Percentiles rank a stretch among this genome's conserved stretches.
Evolutionary conservation across 2,888 invertebrate species (phyloP).

Genomic region (Oscheius sp.): DNA sequence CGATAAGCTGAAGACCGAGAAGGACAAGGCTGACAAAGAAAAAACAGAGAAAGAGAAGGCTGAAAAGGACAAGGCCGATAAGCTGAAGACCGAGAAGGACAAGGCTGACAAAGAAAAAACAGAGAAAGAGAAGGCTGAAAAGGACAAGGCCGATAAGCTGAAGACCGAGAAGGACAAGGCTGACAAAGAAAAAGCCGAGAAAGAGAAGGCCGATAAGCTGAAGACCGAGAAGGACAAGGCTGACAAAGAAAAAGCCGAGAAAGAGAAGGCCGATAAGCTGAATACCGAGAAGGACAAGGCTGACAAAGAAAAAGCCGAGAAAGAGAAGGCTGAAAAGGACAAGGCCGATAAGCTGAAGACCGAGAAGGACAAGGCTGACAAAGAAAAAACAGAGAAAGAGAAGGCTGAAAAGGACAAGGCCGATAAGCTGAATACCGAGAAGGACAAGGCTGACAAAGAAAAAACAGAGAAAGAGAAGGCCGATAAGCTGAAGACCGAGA

Average conservation of each 20-base stretch:
- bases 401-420: conserved; percentile 14
- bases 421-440: neutral
- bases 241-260: conserved; percentile 1
- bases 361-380: conserved; percentile 19
- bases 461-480: neutral
- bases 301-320: neutral
- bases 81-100: conserved; percentile 5
- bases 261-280: conserved; percentile 6
- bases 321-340: neutral
- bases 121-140: conserved; percentile 10
- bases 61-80: conserved; percentile 2
- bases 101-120: conserved; percentile 11
- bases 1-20: conserved; percentile 4
- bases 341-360: neutral
- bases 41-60: neutral
- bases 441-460: neutral
- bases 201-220: conserved; percentile 11
- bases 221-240: conserved; percentile 8
- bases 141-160: conserved; percentile 6
- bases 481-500: neutral
- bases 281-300: neutral
- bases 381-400: neutral
- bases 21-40: conserved; percentile 8
- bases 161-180: conserved; percentile 12
- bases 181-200: neutral